phyloP scores from a whole-genome alignment of 2,888 invertebrate genomes.

The Psylliodes chrysocephalus region DNA sequence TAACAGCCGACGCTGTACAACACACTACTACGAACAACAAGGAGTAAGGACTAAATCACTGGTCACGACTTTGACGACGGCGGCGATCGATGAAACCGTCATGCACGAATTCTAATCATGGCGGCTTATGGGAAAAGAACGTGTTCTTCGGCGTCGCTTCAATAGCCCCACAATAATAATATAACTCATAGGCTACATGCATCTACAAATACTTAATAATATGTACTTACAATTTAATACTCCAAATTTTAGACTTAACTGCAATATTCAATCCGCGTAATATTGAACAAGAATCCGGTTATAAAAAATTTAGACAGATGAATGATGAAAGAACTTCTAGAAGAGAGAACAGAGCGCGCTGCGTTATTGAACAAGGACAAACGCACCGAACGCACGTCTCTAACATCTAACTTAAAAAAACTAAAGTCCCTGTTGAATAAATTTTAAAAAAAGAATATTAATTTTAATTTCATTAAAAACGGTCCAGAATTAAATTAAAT shows the following conservation, averaged over 20 bases:
- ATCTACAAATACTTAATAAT: constrained; percentile 9
- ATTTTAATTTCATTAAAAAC: no score
- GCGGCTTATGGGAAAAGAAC: constrained; percentile 43
- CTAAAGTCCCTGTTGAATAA: neutral
- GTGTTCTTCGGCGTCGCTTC: constrained; percentile 21
- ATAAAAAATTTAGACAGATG: constrained; percentile 35
- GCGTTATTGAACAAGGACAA: constrained; percentile 3
- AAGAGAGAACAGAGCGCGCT: constrained; percentile 6
- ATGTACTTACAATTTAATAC: constrained; percentile 29
- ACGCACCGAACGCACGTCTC: neutral
- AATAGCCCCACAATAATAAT: constrained; percentile 7
- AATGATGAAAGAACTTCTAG: constrained; percentile 15
- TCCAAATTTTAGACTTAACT: constrained; percentile 13
- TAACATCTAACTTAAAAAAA: neutral
- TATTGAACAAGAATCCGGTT: constrained; percentile 17
- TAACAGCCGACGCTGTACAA: constrained; percentile 57
- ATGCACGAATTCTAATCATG: constrained; percentile 59
- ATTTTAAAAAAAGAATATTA: neutral
- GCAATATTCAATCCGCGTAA: constrained; percentile 12
- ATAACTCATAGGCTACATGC: constrained; percentile 9
- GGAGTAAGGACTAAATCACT: constrained; percentile 38
- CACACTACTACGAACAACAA: constrained; percentile 51
- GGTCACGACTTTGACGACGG: constrained; percentile 60
- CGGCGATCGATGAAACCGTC: constrained; percentile 62
- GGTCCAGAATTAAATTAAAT: neutral